Evolutionary conservation across 2,888 invertebrate species (phyloP), one percentile per base, ranked within the genome.

Genomic region (Lasioglossum pauxillum): DNA sequence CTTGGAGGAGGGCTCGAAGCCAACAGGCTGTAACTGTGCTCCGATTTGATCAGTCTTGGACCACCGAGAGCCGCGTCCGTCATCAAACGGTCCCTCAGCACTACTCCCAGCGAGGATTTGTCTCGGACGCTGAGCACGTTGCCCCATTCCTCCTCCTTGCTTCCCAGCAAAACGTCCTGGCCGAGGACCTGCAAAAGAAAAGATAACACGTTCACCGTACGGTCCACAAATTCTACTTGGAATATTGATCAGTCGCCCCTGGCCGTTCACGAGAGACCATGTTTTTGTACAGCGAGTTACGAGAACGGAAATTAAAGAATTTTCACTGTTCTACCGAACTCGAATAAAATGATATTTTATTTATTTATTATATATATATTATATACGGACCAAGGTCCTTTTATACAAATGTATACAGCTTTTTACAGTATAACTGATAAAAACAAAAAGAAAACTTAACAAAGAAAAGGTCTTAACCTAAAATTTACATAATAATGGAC

Each of bases 11-110:
- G 93, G 90, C 94, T 94, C 81, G 94, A 94, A 3, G 94, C 90
- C 41, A 95, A 91, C 44, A 96, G 93, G 95, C 98, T 98, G 96
- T 99, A 99, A 89, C 98, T 98, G 96, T 99, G 99, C 95, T 99
- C 98, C 87, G 98, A 97, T 96, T 98, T 98, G 95, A 99, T 98
- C 90, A 98, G 98, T 78, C 97, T 97, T 73, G 94, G 94, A 49
- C 96, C 96, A 89, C 98, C 98, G 78, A 98, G 96, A 38, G 98
- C 97, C 5, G 98, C 98, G 93, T 98, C 98, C 19, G 98, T 98
- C 97, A 98, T 98, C 92, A 99, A 96, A 93, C 98, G 97, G 96
- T 99, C 99, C 95, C 98, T 98, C 46, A 98, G 96, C 79, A 99
- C 97, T 87, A 98, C 98, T 41, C 96, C 96, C 76, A 96, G 96